Base-by-base conservation (phyloP, 2,888 invertebrate genomes). In the Eilema caniola region DNA sequence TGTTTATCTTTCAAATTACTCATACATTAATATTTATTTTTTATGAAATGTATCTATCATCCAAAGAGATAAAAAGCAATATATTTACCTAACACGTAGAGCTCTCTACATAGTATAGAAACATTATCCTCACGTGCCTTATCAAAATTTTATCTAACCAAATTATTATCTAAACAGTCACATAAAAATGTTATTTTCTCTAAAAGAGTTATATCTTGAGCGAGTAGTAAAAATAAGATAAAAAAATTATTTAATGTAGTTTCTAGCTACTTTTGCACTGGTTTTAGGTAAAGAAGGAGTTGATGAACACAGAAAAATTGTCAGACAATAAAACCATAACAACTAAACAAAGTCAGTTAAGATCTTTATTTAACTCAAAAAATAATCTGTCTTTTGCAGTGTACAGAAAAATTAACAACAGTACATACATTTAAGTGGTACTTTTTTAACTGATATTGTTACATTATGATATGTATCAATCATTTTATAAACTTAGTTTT, bases 1-100 rank as follows among this genome's bases (percentile, higher is more conserved):
- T 64, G 23, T 33, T 5, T 59, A 61, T 41, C 67, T 69, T 57
- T 69, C 57, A 64, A 53, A 31, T 7, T 5, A 31, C 16, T 10
- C 20, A 56, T 25, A 23, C 31, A 16, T 7, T 28, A 59, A 53
- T 53, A 41, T 65, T 31, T 65, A 56, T 56, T 56, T 47, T 64
- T 25, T n/a, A 64, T 64, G 25, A 28, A 47, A 47, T 53, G n/a
- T 28, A 53, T 64, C 0, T 41, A 41, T 25, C 41, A 41, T 25
- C 20, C 41, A 25, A 25, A 62, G 16, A 24, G 41, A 41, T 62
- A 53, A 41, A 62, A 62, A 41, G 24, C 10, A 41, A 25, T 20
- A 11, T 20, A 62, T 41, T 62, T 20, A 3, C 25, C 41, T 24
- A 16, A 33, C 41, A 62, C 4, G 14, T 20, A 62, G 2, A 62